Percentiles rank a stretch among this genome's conserved stretches.
These are phyloP conservation scores for Proteles cristata DNA, from an alignment of 2,113 vertebrate species.

Conservation along the genomic window DNA sequence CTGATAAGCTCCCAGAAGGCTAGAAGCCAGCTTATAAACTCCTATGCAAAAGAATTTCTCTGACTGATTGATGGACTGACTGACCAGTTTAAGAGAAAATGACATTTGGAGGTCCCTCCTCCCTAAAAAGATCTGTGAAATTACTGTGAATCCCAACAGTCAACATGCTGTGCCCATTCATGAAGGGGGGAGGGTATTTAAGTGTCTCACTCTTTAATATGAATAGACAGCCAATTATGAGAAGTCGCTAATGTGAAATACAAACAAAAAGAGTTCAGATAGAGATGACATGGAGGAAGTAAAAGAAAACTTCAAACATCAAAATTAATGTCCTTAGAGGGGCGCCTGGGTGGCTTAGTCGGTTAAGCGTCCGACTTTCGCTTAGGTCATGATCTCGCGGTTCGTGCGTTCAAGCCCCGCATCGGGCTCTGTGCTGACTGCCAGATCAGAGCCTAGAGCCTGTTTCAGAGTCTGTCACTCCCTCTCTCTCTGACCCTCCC, in stretches of 20 bases:
- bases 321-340: neutral
- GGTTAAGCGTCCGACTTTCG: too few species aligned
- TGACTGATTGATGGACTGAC: neutral
- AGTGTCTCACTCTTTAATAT: neutral
- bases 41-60: conserved; percentile 4
- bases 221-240: neutral
- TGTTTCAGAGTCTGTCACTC: too few species aligned
- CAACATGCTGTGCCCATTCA: neutral
- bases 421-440: too few species aligned
- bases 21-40: neutral
- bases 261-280: neutral
- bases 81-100: neutral
- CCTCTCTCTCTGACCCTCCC: too few species aligned
- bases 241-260: neutral
- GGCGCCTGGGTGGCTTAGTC: too few species aligned
- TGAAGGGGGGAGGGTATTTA: neutral
- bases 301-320: neutral
- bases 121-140: neutral
- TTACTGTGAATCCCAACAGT: neutral
- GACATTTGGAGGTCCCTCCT: neutral
- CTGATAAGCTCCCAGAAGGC: neutral
- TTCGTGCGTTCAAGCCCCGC: too few species aligned
- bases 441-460: too few species aligned
- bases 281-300: neutral
- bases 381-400: too few species aligned